These are phyloP conservation scores for Lamellibrachia luymesi DNA, from an alignment of 1,140 invertebrate genomes.

Conservation along the genomic window DNA sequence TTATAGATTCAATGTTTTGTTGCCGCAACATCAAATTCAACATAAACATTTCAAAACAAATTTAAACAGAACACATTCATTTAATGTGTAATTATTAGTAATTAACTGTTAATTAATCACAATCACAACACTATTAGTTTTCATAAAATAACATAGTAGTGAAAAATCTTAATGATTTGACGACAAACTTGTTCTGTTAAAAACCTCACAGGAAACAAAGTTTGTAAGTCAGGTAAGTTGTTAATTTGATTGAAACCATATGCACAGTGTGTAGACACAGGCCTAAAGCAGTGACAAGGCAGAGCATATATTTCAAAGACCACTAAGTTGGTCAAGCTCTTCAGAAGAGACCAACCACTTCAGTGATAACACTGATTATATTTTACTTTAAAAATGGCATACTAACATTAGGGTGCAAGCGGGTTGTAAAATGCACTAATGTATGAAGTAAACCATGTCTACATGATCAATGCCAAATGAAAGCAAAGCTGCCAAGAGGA, in stretches of 20 bases:
- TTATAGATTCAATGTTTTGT: no score
- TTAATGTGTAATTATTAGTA: background rate
- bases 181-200: background rate
- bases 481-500: background rate
- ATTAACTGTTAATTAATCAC: background rate
- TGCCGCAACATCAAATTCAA: no score
- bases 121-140: background rate
- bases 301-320: background rate
- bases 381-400: background rate
- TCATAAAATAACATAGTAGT: background rate
- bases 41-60: no score
- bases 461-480: background rate
- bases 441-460: background rate
- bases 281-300: background rate
- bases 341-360: background rate
- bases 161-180: background rate
- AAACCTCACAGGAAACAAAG: background rate
- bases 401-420: background rate
- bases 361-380: background rate
- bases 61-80: background rate
- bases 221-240: background rate
- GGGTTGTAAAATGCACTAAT: background rate
- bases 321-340: background rate
- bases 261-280: background rate
- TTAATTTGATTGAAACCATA: background rate